Evolutionary conservation across 2,888 invertebrate species (phyloP), one percentile per base, ranked within the genome.

Genomic region (Cerceris ruficornis): DNA sequence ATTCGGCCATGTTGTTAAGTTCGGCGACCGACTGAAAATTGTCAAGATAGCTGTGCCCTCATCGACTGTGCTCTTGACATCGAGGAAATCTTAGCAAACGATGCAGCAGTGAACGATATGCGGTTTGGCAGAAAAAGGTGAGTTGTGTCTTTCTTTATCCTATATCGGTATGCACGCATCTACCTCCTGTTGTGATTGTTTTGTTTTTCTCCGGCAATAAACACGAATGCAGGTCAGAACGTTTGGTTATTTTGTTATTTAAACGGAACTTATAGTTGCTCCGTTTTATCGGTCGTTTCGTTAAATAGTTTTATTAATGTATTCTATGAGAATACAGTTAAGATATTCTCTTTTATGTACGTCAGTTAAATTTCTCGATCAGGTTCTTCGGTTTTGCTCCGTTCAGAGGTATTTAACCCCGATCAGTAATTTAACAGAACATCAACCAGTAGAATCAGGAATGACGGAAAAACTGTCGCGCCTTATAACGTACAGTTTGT

Each of bases 1-100:
- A 52, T 74, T 72, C 84, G 74, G 86, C 85, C 85, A 85, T 85
- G 69, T 85, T 85, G 82, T 57, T 64, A 75, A 82, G 73, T 80
- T 86, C 72, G 65, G 61, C 69, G 67, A 79, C 59, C 70, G 60
- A 64, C 42, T 14, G 59, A 61, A 75, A 64, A 60, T 74, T 64
- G 60, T 55, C 55, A 28, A 64, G 46, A 13, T 42, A 42, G 71
- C 11, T 11, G 66, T 64, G 46, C 7, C n/a, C 28, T 41, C n/a
- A 49, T 57, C 55, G 57, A 17, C 28, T 13, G 60, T 59, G 7
- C 42, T 28, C 46, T 42, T 46, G n/a, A 13, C 28, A 50, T 17
- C 52, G 49, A 59, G 14, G 58, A 65, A 62, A 39, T 52, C 50
- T 39, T 58, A 13, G n/a, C 14, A 69, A 70, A 81, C 41, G 43